A percentile compares a stretch with the other conserved stretches of the same genome.
phyloP scores from a whole-genome alignment of 2,888 invertebrate species.

The Sinotaia quadrata region DNA sequence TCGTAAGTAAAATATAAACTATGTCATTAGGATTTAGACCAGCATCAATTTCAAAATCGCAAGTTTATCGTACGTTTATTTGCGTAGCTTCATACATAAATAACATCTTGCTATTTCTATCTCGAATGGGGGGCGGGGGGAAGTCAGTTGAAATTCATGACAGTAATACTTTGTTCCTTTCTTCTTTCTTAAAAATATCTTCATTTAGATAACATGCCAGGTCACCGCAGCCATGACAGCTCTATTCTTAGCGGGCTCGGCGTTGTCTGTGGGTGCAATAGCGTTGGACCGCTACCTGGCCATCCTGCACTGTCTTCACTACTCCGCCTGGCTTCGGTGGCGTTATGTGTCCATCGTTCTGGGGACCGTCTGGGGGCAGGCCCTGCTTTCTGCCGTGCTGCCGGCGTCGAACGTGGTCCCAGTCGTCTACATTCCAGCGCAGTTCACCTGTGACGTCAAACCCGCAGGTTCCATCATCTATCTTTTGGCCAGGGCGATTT shows the following conservation, averaged over 20 bases:
- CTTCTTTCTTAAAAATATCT: no score
- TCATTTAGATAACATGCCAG: constrained; percentile 38
- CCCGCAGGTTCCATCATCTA: not conserved
- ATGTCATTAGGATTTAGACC: no score
- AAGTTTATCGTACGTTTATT: no score
- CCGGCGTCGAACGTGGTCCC: not conserved
- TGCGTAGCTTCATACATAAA: no score
- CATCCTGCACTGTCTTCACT: constrained; percentile 45
- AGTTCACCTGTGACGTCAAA: constrained; percentile 10
- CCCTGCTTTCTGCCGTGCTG: constrained; percentile 1
- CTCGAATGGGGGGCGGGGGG: no score
- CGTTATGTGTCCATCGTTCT: constrained; percentile 31
- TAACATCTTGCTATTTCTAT: no score
- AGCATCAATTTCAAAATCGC: no score
- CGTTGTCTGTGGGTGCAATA: constrained; percentile 37
- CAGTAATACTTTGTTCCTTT: no score
- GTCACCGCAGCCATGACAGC: constrained; percentile 32
- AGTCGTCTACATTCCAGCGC: not conserved
- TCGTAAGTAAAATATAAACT: no score
- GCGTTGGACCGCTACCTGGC: constrained; percentile 46
- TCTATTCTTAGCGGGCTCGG: constrained; percentile 35
- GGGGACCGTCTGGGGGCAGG: constrained; percentile 32
- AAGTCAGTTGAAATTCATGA: no score
- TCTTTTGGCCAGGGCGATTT: constrained; percentile 10
- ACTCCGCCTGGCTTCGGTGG: constrained; percentile 41